phyloP scores from a whole-genome alignment of 2,113 vertebrate genomes.

The Clarias gariepinus region DNA sequence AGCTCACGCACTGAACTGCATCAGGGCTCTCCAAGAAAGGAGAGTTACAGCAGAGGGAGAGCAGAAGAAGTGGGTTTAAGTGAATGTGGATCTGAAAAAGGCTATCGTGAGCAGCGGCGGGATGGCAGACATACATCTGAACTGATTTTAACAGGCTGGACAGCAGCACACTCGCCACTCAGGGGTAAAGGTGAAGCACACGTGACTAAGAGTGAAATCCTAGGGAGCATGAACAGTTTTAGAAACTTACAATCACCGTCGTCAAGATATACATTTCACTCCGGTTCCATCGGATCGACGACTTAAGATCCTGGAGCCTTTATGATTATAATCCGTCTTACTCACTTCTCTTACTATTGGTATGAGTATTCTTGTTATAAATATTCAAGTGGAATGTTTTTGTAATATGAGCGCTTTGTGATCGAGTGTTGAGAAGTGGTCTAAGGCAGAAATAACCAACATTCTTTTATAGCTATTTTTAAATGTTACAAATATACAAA shows the following conservation, averaged over 20 bases:
- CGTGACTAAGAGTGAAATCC: constrained; percentile 68
- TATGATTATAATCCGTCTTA: constrained; percentile 40
- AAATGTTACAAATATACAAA: constrained; percentile 30
- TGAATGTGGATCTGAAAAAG: neutral
- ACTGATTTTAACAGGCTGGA: constrained; percentile 55
- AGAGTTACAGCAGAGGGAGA: constrained; percentile 49
- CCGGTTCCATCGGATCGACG: constrained; percentile 81
- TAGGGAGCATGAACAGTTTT: constrained; percentile 85
- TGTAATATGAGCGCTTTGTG: constrained; percentile 29
- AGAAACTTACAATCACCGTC: constrained; percentile 82
- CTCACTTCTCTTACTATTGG: constrained; percentile 44
- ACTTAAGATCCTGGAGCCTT: constrained; percentile 60
- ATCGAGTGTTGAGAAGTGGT: constrained; percentile 26
- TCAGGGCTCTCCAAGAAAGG: constrained; percentile 58
- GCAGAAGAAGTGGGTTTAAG: constrained; percentile 47
- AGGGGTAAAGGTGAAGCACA: constrained; percentile 60
- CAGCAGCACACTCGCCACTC: constrained; percentile 49
- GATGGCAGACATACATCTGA: constrained; percentile 51
- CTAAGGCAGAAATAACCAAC: constrained; percentile 6
- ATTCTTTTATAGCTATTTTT: constrained; percentile 39
- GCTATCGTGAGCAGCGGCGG: constrained; percentile 13
- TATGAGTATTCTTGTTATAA: constrained; percentile 41
- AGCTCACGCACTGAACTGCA: constrained; percentile 56
- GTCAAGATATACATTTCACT: constrained; percentile 81
- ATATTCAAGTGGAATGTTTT: constrained; percentile 53